Base-by-base conservation (phyloP, 2,797 vertebrate genomes). In the Nyctibius grandis region DNA sequence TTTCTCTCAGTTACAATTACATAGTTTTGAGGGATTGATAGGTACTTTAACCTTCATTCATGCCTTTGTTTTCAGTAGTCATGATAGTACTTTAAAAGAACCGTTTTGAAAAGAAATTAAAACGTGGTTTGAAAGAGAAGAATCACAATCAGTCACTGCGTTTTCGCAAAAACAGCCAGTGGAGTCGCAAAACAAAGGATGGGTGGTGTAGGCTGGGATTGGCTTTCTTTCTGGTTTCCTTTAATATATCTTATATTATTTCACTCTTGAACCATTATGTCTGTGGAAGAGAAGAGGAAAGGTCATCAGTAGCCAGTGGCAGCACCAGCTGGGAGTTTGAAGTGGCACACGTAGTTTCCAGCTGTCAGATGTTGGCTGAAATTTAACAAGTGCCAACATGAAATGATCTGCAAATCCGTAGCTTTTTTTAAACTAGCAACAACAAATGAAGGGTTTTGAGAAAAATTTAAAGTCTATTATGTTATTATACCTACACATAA, bases 231-330 rank as follows among this genome's bases (percentile, higher is more conserved):
- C 56, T 61, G 22, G 51, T 89, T 79, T 56, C 7, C 26, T 91
- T 90, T 88, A 85, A 68, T 53, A 10, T 38, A 51, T 63, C 34
- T 59, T 74, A 67, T 53, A 67, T 48, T 70, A 42, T 76, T 47
- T 90, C 59, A 88, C 20, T 86, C 60, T 44, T 79, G n/a, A 82
- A 91, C n/a, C 59, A 29, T 34, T 56, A 42, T 10, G 19, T 76
- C 45, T 87, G 33, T 67, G 44, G 42, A 76, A 92, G 14, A 61
- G 50, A 64, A 64, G 63, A 85, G 34, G 33, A 94, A 95, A 96
- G 80, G 85, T 90, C 89, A 74, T 23, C 38, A 57, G 51, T 25
- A 77, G 90, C 80, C 80, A 93, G 56, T 77, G 88, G 93, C 83
- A 89, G 84, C 64, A 74, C 60, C 81, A 94, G 67, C 88, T 94